Evolutionary conservation across 2,113 vertebrate genomes (phyloP), one percentile per base, ranked within the genome.

Genomic region (Dryoscopus gambensis): DNA sequence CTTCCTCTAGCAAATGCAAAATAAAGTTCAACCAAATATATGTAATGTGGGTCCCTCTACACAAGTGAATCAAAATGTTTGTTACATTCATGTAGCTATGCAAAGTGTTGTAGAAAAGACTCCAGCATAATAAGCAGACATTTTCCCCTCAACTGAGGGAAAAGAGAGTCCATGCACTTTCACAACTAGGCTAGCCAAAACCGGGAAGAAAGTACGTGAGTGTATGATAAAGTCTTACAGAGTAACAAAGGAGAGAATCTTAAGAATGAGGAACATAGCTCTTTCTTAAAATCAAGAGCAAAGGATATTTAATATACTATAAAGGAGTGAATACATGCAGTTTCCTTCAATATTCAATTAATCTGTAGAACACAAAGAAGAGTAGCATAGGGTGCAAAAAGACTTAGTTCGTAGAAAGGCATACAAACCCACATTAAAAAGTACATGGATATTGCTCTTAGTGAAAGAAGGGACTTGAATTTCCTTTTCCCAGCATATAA

Each of bases 1-100:
- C 69, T 94, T 92, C 71, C 76, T 78, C 73, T 64, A 87, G 37
- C 14, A 87, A 70, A 84, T 96, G 86, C 62, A 95, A 93, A 94
- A 68, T 75, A 37, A 53, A 79, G 50, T 89, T 89, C 35, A 96
- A 60, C n/a, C 27, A 64, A 88, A 83, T 56, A 40, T 39, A 78
- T 19, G 27, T 64, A 84, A 77, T 64, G 24, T 71, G 83, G 6
- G 11, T 89, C 11, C 14, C 17, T 88, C 76, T 64, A 42, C 0
- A 24, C 16, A 84, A 84, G 28, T 65, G 68, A 81, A 84, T 89
- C 22, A 87, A 65, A 96, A 89, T 84, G 40, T 57, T 89, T 88
- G 39, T 73, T 86, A 53, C 28, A 50, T 92, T 92, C 49, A 53
- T 15, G 37, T 67, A 85, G 37, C 42, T 93, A 76, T 92, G 77